Conservation (phyloP, 2,797 vertebrate species). For the Nothura maculosa region DNA sequence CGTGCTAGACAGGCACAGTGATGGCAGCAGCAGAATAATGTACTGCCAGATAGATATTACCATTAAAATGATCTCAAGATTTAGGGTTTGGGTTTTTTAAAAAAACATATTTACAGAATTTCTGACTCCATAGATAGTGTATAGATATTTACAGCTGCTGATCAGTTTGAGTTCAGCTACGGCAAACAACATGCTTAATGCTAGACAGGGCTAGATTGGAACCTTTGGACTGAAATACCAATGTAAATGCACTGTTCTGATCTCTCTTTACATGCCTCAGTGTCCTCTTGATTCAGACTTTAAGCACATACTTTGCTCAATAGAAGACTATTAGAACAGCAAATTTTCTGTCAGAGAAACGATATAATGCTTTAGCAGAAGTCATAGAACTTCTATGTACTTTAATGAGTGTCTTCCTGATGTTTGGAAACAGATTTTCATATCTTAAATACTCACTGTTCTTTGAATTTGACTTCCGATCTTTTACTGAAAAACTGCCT, state of each 20-base stretch:
- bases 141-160: background rate
- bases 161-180: background rate
- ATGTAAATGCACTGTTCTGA: background rate
- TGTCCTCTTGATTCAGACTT: background rate
- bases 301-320: background rate
- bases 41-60: too few species aligned
- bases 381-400: background rate
- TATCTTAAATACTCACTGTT: background rate
- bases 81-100: background rate
- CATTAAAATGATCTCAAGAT: background rate
- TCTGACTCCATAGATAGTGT: background rate
- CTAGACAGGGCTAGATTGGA: background rate
- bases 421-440: background rate
- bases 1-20: background rate
- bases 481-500: background rate
- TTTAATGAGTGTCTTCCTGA: background rate
- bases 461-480: background rate
- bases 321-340: background rate
- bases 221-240: background rate
- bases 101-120: background rate
- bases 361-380: slow-evolving; percentile 1
- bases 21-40: background rate
- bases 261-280: background rate
- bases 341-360: background rate
- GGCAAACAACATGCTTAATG: background rate